Conservation (phyloP, 2,113 vertebrate species). For the Nerophis ophidion region DNA sequence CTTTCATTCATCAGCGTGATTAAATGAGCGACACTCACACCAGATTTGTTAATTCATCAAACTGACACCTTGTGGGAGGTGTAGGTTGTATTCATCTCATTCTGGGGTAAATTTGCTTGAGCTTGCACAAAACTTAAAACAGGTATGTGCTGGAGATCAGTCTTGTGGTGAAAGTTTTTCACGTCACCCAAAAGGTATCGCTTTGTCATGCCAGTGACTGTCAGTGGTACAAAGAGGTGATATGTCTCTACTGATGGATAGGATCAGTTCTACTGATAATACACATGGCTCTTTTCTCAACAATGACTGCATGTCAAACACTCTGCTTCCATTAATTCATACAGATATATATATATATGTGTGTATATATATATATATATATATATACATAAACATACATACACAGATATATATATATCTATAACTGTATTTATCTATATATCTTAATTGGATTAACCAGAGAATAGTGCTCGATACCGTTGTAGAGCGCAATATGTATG, state of each 20-base stretch:
- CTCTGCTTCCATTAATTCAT: no score
- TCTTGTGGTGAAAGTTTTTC: constrained; percentile 34
- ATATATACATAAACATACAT: no score
- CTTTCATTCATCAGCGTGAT: constrained; percentile 58
- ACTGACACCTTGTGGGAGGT: constrained; percentile 46
- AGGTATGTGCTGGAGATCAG: constrained; percentile 49
- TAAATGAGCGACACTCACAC: constrained; percentile 58
- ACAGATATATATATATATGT: no score
- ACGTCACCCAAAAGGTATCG: constrained; percentile 26
- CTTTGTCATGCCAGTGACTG: constrained; percentile 33
- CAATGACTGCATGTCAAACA: no score
- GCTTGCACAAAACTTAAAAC: constrained; percentile 52
- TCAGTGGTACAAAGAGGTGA: constrained; percentile 13
- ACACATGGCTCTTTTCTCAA: constrained; percentile 15
- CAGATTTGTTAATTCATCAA: constrained; percentile 68
- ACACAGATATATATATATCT: no score
- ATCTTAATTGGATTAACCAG: no score
- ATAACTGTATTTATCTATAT: no score
- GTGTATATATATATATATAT: no score
- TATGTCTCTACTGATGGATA: constrained; percentile 12
- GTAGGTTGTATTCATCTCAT: constrained; percentile 60
- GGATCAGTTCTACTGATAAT: constrained; percentile 26
- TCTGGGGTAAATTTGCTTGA: constrained; percentile 47
- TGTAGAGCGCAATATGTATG: no score
- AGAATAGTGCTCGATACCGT: no score